Percentiles rank a stretch among this genome's conserved stretches.
phyloP scores from a whole-genome alignment of 2,888 invertebrate genomes.

The Leucoptera coffeella region DNA sequence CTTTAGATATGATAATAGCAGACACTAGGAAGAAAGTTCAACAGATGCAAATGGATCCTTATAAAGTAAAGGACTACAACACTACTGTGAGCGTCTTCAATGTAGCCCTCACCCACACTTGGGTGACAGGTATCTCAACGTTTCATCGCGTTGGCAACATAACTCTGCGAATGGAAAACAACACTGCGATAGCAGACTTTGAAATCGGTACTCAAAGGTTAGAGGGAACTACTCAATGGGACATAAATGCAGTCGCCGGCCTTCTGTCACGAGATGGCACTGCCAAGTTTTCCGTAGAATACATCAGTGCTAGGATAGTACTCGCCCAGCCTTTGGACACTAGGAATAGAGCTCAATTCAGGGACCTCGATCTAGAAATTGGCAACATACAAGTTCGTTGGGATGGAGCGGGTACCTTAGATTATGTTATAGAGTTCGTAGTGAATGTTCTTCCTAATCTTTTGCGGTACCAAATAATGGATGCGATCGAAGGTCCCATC shows the following conservation, averaged over 20 bases:
- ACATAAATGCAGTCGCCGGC: conserved; percentile 62
- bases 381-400: conserved; percentile 81
- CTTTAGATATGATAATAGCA: conserved; percentile 75
- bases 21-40: conserved; percentile 66
- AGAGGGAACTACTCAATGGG: conserved; percentile 74
- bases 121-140: conserved; percentile 72
- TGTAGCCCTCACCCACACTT: conserved; percentile 65
- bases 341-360: conserved; percentile 62
- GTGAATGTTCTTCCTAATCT: conserved; percentile 81
- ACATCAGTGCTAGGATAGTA: conserved; percentile 62
- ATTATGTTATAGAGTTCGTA: conserved; percentile 74
- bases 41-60: conserved; percentile 67
- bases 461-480: conserved; percentile 81
- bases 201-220: conserved; percentile 77
- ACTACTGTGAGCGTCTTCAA: conserved; percentile 65
- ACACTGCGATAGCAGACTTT: conserved; percentile 59
- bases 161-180: conserved; percentile 64
- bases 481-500: conserved; percentile 73
- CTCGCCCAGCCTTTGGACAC: conserved; percentile 74
- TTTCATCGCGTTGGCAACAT: conserved; percentile 79
- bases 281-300: conserved; percentile 72
- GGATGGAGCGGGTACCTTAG: conserved; percentile 80
- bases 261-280: conserved; percentile 65
- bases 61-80: conserved; percentile 65
- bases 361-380: conserved; percentile 70